Percentiles rank a stretch among this genome's conserved stretches.
Evolutionary conservation across 37 sponge, comb jelly and placozoan species (phyloP).

Genomic region (Aphrocallistes beatrix): DNA sequence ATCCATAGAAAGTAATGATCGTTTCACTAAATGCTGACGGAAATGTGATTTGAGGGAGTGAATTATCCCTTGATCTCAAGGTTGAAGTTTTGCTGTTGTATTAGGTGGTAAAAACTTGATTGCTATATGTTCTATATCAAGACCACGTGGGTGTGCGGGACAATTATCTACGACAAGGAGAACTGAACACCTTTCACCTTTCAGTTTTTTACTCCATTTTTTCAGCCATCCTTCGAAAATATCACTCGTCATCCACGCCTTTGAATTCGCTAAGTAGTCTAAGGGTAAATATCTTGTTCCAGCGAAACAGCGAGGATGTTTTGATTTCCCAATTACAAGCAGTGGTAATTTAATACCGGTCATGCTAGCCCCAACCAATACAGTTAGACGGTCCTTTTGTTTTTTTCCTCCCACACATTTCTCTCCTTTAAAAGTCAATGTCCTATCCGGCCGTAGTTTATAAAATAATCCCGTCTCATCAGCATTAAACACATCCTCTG

Average conservation of each 20-base stretch:
- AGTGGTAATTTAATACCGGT: no score
- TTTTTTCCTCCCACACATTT: slow-evolving; percentile 19
- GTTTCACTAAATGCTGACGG: not conserved
- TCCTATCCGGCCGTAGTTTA: slow-evolving; percentile 10
- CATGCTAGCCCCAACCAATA: not conserved
- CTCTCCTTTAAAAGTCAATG: slow-evolving; percentile 12
- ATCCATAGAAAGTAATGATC: not conserved
- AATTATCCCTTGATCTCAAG: slow-evolving; percentile 22
- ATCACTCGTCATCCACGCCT: slow-evolving; percentile 23
- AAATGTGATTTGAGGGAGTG: slow-evolving; percentile 19
- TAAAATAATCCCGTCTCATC: slow-evolving; percentile 23
- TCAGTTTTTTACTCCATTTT: not conserved
- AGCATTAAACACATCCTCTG: slow-evolving; percentile 4
- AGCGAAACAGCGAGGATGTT: not conserved
- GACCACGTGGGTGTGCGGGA: slow-evolving; percentile 5
- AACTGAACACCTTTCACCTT: not conserved
- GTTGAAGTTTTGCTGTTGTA: slow-evolving; percentile 20
- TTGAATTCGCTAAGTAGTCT: slow-evolving; percentile 9
- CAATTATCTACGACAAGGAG: slow-evolving; percentile 21
- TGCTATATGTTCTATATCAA: not conserved
- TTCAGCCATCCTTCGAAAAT: slow-evolving; percentile 12
- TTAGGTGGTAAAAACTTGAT: slow-evolving; percentile 22
- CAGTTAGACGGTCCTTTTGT: not conserved
- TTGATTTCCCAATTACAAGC: slow-evolving; percentile 18
- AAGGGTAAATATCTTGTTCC: not conserved